Evolutionary conservation across 23 tunicate genomes (phyloP).

Genomic region (Corella eumyota): DNA sequence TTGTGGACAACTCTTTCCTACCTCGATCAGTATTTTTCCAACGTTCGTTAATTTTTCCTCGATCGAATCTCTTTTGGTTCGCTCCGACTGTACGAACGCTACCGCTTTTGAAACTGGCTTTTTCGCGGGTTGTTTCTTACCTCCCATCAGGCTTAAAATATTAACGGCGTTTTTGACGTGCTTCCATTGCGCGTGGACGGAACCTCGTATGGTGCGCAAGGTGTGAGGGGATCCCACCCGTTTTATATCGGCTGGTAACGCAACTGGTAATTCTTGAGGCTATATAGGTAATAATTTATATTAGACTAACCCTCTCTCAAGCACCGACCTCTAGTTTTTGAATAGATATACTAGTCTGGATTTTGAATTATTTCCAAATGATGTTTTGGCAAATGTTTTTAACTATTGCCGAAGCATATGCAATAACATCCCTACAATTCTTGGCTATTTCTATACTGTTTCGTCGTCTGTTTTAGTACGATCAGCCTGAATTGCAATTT

Average conservation of each 20-base stretch:
- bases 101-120: conserved; percentile 6
- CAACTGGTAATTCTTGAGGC: conserved; percentile 25
- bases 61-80: conserved; percentile 3
- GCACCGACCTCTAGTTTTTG: no score
- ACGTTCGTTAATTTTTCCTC: conserved; percentile 6
- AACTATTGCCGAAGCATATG: no score
- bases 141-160: neutral
- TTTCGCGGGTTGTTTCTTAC: neutral
- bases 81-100: neutral
- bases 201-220: conserved; percentile 35
- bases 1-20: no score
- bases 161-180: conserved; percentile 28
- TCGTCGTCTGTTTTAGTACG: no score
- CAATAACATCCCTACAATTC: no score
- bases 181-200: conserved; percentile 37
- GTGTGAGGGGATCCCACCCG: conserved; percentile 47
- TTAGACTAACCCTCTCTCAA: no score
- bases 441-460: no score
- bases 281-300: no score
- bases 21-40: conserved; percentile 9
- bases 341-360: no score
- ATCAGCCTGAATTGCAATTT: no score
- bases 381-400: no score
- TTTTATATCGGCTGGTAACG: conserved; percentile 49
- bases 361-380: no score